Evolutionary conservation across 2,888 invertebrate species (phyloP).

Genomic region (Colletes collaris): DNA sequence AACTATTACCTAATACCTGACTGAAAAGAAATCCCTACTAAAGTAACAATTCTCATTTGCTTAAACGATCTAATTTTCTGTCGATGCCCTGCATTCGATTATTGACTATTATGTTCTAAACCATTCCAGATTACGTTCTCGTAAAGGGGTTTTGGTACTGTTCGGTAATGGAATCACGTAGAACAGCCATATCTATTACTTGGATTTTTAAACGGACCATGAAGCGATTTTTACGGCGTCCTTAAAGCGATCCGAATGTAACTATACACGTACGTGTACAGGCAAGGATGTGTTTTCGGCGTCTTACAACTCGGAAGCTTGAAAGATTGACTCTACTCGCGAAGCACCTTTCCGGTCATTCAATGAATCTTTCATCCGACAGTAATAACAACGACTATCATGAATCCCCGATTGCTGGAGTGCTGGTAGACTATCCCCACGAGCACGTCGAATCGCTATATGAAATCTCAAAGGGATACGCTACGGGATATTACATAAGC

Average conservation of each 20-base stretch:
- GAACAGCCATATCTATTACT: conserved; percentile 51
- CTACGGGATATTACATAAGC: conserved; percentile 69
- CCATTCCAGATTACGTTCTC: not conserved
- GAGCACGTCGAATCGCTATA: conserved; percentile 55
- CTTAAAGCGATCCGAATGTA: conserved; percentile 30
- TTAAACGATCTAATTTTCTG: not conserved
- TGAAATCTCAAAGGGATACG: conserved; percentile 60
- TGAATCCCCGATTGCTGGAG: conserved; percentile 49
- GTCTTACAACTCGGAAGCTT: conserved; percentile 39
- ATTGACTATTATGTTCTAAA: not conserved
- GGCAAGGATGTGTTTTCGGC: conserved; percentile 38
- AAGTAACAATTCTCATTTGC: not conserved
- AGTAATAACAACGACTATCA: conserved; percentile 66
- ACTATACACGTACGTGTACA: conserved; percentile 9
- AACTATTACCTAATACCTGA: too few relatives aligned
- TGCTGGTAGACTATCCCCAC: conserved; percentile 38
- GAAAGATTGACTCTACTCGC: conserved; percentile 50
- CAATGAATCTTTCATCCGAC: conserved; percentile 73
- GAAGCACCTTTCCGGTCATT: conserved; percentile 65
- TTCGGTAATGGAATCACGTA: conserved; percentile 34
- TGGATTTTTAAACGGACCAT: conserved; percentile 54
- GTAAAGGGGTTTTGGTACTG: not conserved
- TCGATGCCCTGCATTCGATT: not conserved
- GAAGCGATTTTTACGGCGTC: conserved; percentile 58
- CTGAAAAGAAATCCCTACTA: too few relatives aligned